Conservation (phyloP, 2,113 vertebrate species). For the Helogale parvula region DNA sequence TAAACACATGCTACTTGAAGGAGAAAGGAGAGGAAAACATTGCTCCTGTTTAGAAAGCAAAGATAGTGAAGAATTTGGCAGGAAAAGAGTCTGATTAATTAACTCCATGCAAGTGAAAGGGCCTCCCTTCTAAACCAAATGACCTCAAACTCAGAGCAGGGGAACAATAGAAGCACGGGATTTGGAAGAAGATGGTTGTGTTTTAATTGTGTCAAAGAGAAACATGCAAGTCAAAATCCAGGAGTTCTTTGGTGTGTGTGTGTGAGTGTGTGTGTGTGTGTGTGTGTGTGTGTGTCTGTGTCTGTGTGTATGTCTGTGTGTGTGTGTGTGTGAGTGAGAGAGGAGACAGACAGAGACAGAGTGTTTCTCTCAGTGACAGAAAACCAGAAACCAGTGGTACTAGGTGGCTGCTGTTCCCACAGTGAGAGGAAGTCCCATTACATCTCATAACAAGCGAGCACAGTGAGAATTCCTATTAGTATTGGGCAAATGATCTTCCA, state of each 20-base stretch:
- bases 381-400: slow-evolving; percentile 26
- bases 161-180: background rate
- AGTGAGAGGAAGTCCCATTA: slow-evolving; percentile 50
- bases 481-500: slow-evolving; percentile 55
- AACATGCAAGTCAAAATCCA: background rate
- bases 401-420: background rate
- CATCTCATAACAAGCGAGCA: background rate
- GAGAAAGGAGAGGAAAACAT: background rate
- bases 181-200: background rate
- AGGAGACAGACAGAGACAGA: background rate
- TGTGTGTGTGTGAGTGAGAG: background rate
- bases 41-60: slow-evolving; percentile 10
- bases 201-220: slow-evolving; percentile 36
- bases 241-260: background rate
- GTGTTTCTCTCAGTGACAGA: slow-evolving; percentile 27
- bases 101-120: background rate
- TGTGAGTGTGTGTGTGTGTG: too few species aligned
- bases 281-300: background rate
- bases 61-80: background rate
- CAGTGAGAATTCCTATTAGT: slow-evolving; percentile 45
- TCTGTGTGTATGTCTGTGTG: too few species aligned
- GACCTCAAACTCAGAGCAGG: slow-evolving; percentile 13
- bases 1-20: background rate
- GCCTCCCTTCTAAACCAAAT: slow-evolving; percentile 16
- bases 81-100: slow-evolving; percentile 43